Evolutionary conservation across 2,113 vertebrate genomes (phyloP), one percentile per base, ranked within the genome.

Genomic region (Leuciscus idus): DNA sequence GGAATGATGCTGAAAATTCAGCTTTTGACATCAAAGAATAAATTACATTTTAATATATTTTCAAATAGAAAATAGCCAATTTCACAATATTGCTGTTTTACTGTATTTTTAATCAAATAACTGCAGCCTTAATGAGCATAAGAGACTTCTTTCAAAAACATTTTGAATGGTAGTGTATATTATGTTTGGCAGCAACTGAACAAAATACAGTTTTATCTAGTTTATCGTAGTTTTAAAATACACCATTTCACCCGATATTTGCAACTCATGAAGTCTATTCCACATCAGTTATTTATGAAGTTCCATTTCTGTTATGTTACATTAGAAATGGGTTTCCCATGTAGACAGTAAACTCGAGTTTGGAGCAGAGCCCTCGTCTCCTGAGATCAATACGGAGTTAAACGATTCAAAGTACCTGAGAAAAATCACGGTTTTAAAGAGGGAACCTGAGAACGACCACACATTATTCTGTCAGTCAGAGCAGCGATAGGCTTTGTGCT

Each of bases 391-490:
- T 75, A 6, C 28, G 2, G 3, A 59, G 52, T 79, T 59, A 66
- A 77, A 85, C 17, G 23, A 48, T 77, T 13, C 15, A 76, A 59
- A 76, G 23, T 62, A 26, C 33, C 23, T 26, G 13, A 26, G 57
- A 74, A 84, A 59, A 50, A 43, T 2, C n/a, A 10, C 26, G 21
- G n/a, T 85, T 33, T 43, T 48, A 26, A 74, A 57, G 12, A 57
- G 36, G 50, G 28, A 17, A 13, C 33, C 59, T 2, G 9, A 66
- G 62, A 82, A 33, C 6, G 17, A 52, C 8, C 80, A 82, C 39
- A 48, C 80, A 82, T 82, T 66, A 52, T 82, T 52, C 62, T 48
- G 46, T 68, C 62, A 23, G 2, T 52, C 26, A 50, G 26, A 50
- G 59, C 28, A 21, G 52, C 15, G 43, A 73, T 73, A 39, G 23